A percentile compares a stretch with the other conserved stretches of the same genome.
Conservation (phyloP, 2,797 vertebrate species). For the Falco berigora region DNA sequence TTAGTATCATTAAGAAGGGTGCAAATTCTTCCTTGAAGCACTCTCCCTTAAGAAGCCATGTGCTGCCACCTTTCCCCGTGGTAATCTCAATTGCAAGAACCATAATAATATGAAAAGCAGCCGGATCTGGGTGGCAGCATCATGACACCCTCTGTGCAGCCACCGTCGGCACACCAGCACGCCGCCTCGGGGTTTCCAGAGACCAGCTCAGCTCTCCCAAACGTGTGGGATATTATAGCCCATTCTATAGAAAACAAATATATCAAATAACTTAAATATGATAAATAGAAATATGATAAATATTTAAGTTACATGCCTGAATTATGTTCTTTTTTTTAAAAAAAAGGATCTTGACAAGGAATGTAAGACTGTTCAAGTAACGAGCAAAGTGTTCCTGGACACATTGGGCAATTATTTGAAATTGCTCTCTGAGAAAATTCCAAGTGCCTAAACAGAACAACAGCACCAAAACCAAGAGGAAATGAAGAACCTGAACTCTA, state of each 20-base stretch:
- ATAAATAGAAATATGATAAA: too few species aligned
- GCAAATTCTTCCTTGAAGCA: neutral
- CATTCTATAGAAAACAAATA: neutral
- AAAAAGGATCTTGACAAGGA: neutral
- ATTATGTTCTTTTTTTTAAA: neutral
- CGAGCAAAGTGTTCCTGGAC: neutral
- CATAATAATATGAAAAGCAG: accelerated
- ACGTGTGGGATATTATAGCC: accelerated
- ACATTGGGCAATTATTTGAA: neutral
- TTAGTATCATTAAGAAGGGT: neutral
- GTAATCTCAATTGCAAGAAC: neutral
- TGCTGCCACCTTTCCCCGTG: neutral
- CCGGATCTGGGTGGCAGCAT: neutral
- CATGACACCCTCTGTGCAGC: neutral
- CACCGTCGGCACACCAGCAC: neutral
- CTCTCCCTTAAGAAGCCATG: neutral
- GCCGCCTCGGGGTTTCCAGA: neutral
- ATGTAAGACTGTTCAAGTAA: neutral
- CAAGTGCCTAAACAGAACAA: neutral
- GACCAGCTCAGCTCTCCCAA: neutral
- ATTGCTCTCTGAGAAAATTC: neutral
- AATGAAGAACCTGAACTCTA: neutral
- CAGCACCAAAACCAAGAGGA: neutral
- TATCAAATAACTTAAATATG: neutral
- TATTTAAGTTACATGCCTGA: neutral